Percentiles rank a stretch among this genome's conserved stretches.
These are phyloP conservation scores for Coracias cyanogaster DNA, from an alignment of 2,797 vertebrate species.

Conservation along the genomic window DNA sequence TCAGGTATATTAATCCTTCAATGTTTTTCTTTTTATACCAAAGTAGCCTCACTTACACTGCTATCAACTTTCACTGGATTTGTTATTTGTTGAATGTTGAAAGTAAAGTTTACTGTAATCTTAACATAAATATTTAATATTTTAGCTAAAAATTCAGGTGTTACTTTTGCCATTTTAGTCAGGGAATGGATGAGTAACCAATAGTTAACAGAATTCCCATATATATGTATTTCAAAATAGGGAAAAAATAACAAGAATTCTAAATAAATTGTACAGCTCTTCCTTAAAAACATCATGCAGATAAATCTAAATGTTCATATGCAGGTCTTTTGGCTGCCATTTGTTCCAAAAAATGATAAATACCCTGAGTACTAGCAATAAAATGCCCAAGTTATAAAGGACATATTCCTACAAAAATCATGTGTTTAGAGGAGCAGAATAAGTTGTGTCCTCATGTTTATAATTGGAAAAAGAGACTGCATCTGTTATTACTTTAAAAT, in stretches of 20 bases:
- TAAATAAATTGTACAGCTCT: background rate
- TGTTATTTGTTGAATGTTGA: background rate
- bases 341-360: conserved; percentile 54
- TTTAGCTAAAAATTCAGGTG: background rate
- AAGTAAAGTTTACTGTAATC: background rate
- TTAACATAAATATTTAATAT: background rate
- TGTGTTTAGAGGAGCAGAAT: conserved; percentile 15
- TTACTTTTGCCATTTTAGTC: background rate
- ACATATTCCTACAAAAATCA: conserved; percentile 1
- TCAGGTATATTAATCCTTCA: background rate
- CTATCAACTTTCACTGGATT: background rate
- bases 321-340: background rate
- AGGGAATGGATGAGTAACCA: background rate
- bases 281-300: background rate
- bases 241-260: background rate
- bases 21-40: background rate
- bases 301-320: conserved; percentile 52
- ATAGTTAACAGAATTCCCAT: background rate
- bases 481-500: conserved; percentile 37
- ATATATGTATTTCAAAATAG: background rate
- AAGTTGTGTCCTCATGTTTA: conserved; percentile 26
- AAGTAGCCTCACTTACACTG: background rate
- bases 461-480: conserved; percentile 22
- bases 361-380: conserved; percentile 13
- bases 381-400: conserved; percentile 37